These are phyloP conservation scores for Bombyx huttoni DNA, from an alignment of 2,888 invertebrate genomes.

Conservation along the genomic window DNA sequence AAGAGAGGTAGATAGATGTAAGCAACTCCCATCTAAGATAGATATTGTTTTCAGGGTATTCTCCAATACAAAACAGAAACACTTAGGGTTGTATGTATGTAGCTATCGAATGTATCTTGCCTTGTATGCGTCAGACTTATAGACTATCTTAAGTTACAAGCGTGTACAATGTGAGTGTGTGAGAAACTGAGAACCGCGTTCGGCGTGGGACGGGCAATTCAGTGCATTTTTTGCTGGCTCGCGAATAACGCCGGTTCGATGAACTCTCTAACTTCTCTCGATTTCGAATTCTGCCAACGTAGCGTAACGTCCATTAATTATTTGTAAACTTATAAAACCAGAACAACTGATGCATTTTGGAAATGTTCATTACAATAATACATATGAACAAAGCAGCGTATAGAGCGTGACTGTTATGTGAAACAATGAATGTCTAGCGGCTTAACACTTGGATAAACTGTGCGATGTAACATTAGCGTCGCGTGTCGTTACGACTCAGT, in stretches of 20 bases:
- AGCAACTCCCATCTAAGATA: conserved; percentile 19
- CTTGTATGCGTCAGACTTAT: conserved; percentile 28
- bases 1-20: neutral
- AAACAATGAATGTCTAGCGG: conserved; percentile 7
- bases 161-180: conserved; percentile 27
- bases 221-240: conserved; percentile 67
- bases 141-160: conserved; percentile 22
- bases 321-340: neutral
- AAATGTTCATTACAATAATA: neutral
- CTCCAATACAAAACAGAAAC: conserved; percentile 40
- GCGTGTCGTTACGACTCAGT: conserved; percentile 23
- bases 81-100: conserved; percentile 41
- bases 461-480: conserved; percentile 12
- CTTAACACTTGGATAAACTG: conserved; percentile 17
- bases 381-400: neutral
- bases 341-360: neutral
- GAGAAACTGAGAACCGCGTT: conserved; percentile 56
- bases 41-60: conserved; percentile 42
- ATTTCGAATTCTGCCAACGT: conserved; percentile 53
- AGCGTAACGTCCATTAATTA: conserved; percentile 44
- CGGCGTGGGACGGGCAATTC: conserved; percentile 56
- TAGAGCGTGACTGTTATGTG: conserved; percentile 4
- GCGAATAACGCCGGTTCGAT: conserved; percentile 60
- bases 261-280: conserved; percentile 55
- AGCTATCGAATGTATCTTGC: conserved; percentile 45